A percentile compares a stretch with the other conserved stretches of the same genome.
Evolutionary conservation across 2,113 vertebrate genomes (phyloP).

Genomic region (Ovis canadensis): DNA sequence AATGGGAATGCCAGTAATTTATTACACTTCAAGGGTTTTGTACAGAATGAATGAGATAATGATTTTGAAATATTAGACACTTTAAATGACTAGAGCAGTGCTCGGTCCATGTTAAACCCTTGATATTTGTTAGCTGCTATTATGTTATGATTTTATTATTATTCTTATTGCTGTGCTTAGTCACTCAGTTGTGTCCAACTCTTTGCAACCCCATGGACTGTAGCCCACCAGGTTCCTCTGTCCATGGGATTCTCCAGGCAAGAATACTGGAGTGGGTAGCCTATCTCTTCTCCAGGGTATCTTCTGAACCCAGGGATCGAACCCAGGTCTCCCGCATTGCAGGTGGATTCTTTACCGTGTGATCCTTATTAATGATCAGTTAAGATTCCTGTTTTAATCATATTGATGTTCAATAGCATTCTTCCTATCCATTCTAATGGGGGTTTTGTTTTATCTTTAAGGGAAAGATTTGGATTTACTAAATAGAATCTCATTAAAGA

Average conservation of each 20-base stretch:
- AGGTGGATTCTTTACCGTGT: background rate
- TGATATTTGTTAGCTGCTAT: background rate
- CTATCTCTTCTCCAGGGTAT: background rate
- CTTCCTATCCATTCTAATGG: background rate
- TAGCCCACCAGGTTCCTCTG: background rate
- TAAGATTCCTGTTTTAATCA: background rate
- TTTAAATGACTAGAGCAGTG: background rate
- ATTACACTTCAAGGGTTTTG: background rate
- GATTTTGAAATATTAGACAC: background rate
- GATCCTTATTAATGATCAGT: background rate
- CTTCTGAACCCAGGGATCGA: background rate
- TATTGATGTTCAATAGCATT: background rate
- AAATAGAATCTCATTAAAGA: background rate
- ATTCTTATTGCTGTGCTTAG: background rate
- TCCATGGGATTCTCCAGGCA: background rate
- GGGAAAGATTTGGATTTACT: background rate
- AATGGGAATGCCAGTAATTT: background rate
- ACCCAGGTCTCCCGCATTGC: background rate
- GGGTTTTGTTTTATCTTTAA: background rate
- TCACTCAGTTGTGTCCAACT: background rate
- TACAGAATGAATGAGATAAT: background rate
- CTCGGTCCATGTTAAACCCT: background rate
- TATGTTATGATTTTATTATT: background rate
- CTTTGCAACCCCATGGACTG: background rate
- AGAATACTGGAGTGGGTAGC: background rate